Base-by-base conservation (phyloP, 2,797 vertebrate species). In the Falco biarmicus region DNA sequence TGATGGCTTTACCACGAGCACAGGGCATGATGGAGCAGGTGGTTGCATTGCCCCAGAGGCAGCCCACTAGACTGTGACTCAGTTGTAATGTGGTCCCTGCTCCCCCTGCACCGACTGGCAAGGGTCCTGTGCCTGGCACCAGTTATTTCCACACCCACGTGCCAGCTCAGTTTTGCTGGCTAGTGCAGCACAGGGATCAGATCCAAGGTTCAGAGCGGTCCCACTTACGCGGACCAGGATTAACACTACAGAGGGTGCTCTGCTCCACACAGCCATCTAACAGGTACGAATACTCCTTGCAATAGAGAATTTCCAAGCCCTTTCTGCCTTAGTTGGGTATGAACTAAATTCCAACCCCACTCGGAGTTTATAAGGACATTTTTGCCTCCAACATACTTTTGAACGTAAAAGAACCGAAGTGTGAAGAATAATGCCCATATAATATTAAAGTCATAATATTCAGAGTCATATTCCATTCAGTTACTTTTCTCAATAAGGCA, bases 181-280 rank as follows among this genome's bases (percentile, higher is more conserved):
- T 78, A 47, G 50, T 50, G 17, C 53, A 57, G 15, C 19, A 5
- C 2, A 10, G 28, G 41, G 43, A 43, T 68, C 50, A 43, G 25
- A 66, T 21, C 22, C 39, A 51, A 79, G 75, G 71, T 57, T 77
- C 45, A 47, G 59, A 82, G 25, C 2, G 9, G 22, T 53, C 54
- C 29, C 66, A 53, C 25, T 31, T 28, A 10, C 26, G 22, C 0
- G 0, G 20, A 50, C 7, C 43, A 41, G n/a, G 20, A 56, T 57
- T 74, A n/a, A 43, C 17, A 32, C 16, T 45, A 5, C 19, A 32
- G 19, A 81, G 32, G 8, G 26, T 63, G 28, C 8, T 57, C 29
- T 76, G n/a, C 51, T 15, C 2, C 1, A 3, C 7, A n/a, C 15
- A 75, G 24, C 4, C 51, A 48, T 12, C 5, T 47, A 31, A 39